Evolutionary conservation across 2,113 vertebrate species (phyloP).

Genomic region (Axis porcinus): DNA sequence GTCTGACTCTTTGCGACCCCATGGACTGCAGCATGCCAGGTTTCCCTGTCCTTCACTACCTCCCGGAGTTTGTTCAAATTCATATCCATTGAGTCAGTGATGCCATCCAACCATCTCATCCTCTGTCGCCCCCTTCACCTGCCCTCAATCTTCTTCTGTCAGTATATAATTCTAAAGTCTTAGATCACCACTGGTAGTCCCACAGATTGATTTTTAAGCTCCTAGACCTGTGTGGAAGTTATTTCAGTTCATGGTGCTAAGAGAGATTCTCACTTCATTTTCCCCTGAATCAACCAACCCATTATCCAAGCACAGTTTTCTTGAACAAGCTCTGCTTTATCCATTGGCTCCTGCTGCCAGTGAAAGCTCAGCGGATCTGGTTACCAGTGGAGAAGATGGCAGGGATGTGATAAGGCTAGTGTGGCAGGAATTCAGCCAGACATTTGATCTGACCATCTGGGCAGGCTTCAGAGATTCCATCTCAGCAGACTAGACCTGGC

Average conservation of each 20-base stretch:
- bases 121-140: background rate
- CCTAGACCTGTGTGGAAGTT: background rate
- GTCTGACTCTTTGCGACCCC: background rate
- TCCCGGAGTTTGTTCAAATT: background rate
- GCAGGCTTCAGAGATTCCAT: background rate
- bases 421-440: background rate
- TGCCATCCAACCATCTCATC: background rate
- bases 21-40: background rate
- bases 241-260: background rate
- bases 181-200: background rate
- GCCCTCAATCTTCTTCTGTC: background rate
- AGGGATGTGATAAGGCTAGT: background rate
- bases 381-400: background rate
- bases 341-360: background rate
- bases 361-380: background rate
- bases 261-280: background rate
- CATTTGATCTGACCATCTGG: slow-evolving; percentile 27
- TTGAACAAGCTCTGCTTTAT: background rate
- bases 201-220: background rate
- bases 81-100: background rate
- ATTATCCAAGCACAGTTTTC: background rate
- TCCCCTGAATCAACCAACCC: background rate
- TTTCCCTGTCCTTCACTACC: background rate
- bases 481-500: background rate
- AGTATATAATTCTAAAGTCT: background rate